Base-by-base conservation (phyloP, 2,797 vertebrate species). In the Distichodus sexfasciatus region DNA sequence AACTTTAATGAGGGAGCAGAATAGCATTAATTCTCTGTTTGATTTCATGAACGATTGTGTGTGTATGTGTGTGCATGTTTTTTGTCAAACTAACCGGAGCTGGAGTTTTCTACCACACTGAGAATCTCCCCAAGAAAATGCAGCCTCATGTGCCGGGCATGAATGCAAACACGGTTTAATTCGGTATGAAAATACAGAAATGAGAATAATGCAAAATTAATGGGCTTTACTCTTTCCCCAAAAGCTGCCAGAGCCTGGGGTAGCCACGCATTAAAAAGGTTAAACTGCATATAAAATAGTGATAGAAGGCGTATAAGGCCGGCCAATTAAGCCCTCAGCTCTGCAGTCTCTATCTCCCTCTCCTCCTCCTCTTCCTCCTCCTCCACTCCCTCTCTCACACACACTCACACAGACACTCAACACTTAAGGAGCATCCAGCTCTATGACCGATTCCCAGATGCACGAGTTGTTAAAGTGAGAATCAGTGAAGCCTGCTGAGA, bases 261-360 rank as follows among this genome's bases (percentile, higher is more conserved):
- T 89, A 81, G 85, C 83, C 79, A 81, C 73, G 81, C 83, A 74
- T 89, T 83, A 68, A 82, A 91, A 91, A 92, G 91, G 91, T 93
- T 92, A 92, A 93, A 91, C 86, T 87, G 90, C 80, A 80, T 84
- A 91, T 90, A 85, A 91, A 79, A 85, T 87, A 88, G 85, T 87
- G 87, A 91, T 88, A 84, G 84, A 88, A 86, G 36, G 36, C 63
- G 31, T 40, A 43, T 19, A 50, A 40, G 69, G 38, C 84, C 78
- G 81, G 70, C 90, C 92, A 95, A 93, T 95, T 95, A 94, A 93
- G 87, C 85, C 84, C 80, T 83, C 84, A 78, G 83, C 81, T 55
- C 72, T 70, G 77, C 82, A 26, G 44, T 81, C 83, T 79, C 14
- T 74, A 29, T 54, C 38, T 26, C 31, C 31, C 15, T 11, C 12